phyloP scores from a whole-genome alignment of 2,888 invertebrate genomes.

The Drosophila vallismaia region DNA sequence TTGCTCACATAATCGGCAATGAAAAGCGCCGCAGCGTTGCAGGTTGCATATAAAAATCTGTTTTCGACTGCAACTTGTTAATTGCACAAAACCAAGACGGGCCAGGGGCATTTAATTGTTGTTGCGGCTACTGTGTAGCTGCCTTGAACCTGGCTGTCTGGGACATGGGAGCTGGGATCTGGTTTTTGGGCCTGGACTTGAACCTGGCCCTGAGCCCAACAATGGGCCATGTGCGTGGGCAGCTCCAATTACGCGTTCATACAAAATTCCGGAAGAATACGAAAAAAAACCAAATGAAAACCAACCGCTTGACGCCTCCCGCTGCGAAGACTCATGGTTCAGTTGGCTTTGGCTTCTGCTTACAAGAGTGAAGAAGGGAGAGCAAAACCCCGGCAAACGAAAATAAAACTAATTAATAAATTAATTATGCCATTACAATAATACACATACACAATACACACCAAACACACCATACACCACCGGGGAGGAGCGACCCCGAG shows the following conservation, averaged over 20 bases:
- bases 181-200: constrained; percentile 6
- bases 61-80: constrained; percentile 66
- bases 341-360: constrained; percentile 39
- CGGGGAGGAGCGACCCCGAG: constrained; percentile 14
- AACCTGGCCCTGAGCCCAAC: constrained; percentile 11
- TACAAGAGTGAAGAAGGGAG: constrained; percentile 31
- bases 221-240: constrained; percentile 63
- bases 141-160: constrained; percentile 58
- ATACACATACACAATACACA: constrained; percentile 38
- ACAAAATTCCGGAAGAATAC: constrained; percentile 8
- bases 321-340: constrained; percentile 59
- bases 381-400: constrained; percentile 32
- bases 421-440: constrained; percentile 79
- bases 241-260: constrained; percentile 65
- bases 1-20: constrained; percentile 72
- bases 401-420: constrained; percentile 78
- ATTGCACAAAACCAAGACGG: constrained; percentile 58
- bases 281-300: constrained; percentile 4
- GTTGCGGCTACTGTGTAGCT: constrained; percentile 53
- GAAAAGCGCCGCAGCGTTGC: constrained; percentile 75
- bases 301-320: constrained; percentile 40
- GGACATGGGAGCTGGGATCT: constrained; percentile 8
- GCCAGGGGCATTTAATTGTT: constrained; percentile 65
- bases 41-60: constrained; percentile 79
- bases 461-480: constrained; percentile 1